A percentile compares a stretch with the other conserved stretches of the same genome.
These are phyloP conservation scores for Tryphoninae sp. DNA, from an alignment of 2,888 invertebrate genomes.

Conservation along the genomic window DNA sequence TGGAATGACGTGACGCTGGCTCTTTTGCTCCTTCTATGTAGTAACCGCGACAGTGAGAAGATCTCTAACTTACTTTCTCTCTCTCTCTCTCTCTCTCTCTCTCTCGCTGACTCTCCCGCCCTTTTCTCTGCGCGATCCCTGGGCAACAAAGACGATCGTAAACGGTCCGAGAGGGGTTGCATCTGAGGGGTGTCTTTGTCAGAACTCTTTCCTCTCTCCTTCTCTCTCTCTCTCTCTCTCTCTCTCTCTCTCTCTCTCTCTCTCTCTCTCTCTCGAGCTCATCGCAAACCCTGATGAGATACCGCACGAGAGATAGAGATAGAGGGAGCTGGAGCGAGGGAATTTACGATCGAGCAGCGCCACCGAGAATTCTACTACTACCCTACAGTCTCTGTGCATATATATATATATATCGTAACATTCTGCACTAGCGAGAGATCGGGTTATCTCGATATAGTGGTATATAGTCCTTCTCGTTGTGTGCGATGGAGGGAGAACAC, in stretches of 20 bases:
- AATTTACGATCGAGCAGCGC: constrained; percentile 61
- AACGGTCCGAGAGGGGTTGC: constrained; percentile 62
- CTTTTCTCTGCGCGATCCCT: constrained; percentile 12
- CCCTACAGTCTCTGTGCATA: constrained; percentile 23
- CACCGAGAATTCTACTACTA: constrained; percentile 53
- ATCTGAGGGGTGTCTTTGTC: constrained; percentile 34
- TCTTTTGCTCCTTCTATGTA: not conserved
- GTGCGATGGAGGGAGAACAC: constrained; percentile 2
- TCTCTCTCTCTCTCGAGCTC: constrained; percentile 33
- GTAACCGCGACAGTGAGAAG: constrained; percentile 22
- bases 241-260: not conserved
- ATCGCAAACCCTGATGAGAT: constrained; percentile 54
- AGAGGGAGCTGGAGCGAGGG: constrained; percentile 11
- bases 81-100: constrained; percentile 7
- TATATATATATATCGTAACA: constrained; percentile 14
- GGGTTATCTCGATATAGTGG: constrained; percentile 61
- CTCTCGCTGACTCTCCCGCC: not conserved
- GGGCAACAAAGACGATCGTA: constrained; percentile 60
- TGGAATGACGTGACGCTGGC: constrained; percentile 61
- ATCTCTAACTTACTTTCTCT: not conserved
- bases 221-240: not conserved
- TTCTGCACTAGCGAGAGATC: constrained; percentile 52
- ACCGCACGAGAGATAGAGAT: constrained; percentile 41
- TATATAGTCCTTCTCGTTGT: not conserved
- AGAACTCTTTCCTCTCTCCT: constrained; percentile 8